Conservation (phyloP, 2,888 invertebrate species). For the Cataglyphis rosenhaueri region DNA sequence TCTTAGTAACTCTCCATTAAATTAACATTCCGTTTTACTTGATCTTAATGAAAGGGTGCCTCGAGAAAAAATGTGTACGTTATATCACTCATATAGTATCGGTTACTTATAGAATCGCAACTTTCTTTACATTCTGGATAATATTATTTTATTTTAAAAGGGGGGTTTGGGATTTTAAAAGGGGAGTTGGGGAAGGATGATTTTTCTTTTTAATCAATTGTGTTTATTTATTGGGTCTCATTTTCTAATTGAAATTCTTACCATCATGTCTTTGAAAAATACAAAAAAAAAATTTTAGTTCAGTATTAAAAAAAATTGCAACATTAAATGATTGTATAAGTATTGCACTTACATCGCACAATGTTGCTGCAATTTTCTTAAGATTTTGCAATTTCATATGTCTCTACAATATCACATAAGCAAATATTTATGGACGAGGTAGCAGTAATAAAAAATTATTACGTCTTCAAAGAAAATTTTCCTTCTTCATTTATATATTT, state of each 20-base stretch:
- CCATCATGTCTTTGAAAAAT: neutral
- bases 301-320: neutral
- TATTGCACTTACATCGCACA: neutral
- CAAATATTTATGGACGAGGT: constrained; percentile 6
- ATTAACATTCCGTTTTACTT: constrained; percentile 44
- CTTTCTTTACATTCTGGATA: neutral
- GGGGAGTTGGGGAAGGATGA: neutral
- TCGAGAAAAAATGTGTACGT: constrained; percentile 21
- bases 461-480: neutral
- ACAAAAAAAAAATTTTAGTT: neutral
- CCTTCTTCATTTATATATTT: neutral
- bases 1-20: neutral
- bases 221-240: neutral
- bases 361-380: neutral
- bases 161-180: neutral
- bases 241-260: neutral
- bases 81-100: neutral
- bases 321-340: neutral
- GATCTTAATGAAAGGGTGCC: constrained; percentile 35
- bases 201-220: neutral
- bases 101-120: neutral
- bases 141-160: neutral
- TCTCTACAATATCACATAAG: neutral
- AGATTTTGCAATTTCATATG: neutral
- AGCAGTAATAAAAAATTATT: neutral